These are phyloP conservation scores for Dunckerocampus dactyliophorus DNA, from an alignment of 2,113 vertebrate genomes.

Conservation along the genomic window DNA sequence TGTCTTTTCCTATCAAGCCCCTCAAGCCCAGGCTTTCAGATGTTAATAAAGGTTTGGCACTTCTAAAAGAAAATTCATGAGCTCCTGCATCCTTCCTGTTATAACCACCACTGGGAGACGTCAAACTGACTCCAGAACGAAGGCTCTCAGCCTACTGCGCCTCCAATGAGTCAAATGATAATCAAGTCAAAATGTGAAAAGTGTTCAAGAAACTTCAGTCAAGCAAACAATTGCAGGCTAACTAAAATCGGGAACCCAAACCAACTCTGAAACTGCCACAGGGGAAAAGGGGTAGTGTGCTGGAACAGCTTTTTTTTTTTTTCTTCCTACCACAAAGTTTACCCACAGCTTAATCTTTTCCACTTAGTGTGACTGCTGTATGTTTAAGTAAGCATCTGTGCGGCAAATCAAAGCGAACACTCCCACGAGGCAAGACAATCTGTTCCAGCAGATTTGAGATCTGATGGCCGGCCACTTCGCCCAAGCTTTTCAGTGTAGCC, in stretches of 20 bases:
- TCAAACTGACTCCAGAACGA: constrained; percentile 6
- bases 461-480: background rate
- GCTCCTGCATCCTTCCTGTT: background rate
- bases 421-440: background rate
- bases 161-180: constrained; percentile 35
- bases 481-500: background rate
- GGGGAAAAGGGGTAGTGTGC: too few species aligned
- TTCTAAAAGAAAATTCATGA: background rate
- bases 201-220: constrained; percentile 1
- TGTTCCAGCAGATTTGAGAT: constrained; percentile 1
- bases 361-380: background rate
- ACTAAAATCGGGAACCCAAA: too few species aligned
- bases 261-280: too few species aligned
- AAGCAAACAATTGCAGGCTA: too few species aligned
- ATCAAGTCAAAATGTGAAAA: constrained; percentile 17
- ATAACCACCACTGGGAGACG: constrained; percentile 18
- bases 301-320: background rate
- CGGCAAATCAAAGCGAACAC: background rate
- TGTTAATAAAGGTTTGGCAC: background rate
- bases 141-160: constrained; percentile 32
- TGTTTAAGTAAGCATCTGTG: constrained; percentile 1
- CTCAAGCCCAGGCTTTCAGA: too few species aligned
- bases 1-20: too few species aligned
- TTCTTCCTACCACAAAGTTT: background rate
- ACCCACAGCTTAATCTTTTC: background rate